Base-by-base conservation (phyloP, 2,113 vertebrate genomes). In the Malurus melanocephalus region DNA sequence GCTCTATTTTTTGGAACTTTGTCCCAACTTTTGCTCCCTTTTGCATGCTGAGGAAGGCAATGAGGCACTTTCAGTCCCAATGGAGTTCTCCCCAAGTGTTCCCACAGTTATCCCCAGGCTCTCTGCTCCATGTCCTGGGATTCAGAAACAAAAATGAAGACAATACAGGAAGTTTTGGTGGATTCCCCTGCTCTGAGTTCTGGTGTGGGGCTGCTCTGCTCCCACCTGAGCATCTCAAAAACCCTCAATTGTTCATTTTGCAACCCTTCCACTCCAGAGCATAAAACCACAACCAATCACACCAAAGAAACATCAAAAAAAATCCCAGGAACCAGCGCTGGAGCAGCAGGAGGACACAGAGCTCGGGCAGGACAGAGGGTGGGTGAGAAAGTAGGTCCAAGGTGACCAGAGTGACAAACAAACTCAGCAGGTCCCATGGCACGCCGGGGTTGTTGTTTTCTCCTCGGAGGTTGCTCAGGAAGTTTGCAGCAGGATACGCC, bases 401-500 rank as follows among this genome's bases (percentile, higher is more conserved):
- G 93, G 95, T 95, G 69, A 97, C 30, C 28, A 10, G 90, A 84
- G 86, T 75, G 85, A 94, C 94, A 97, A 97, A 97, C 96, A 96
- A 95, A 85, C 83, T 68, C 84, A 46, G 86, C 85, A 86, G 9
- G 88, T 93, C 95, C 86, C 88, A 1, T 21, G 10, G 4, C 80
- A 46, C 1, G 45, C 61, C 13, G 1, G 52, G 56, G 89, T 91
- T 96, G 96, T 97, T 98, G 96, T 97, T 97, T 97, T 96, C 95
- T 97, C n/a, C 16, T 91, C 87, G 68, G 51, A 93, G 90, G 94
- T 96, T 95, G 87, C 97, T 97, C 97, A 96, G 97, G 97, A 98
- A 98, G 97, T 97, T 98, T 97, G 95, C 92, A 24, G 94, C 97
- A 97, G 97, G 97, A 98, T 97, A 90, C 56, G 46, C 92, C 22